phyloP scores from a whole-genome alignment of 1,140 invertebrate species.

The Drosophila persimilis region DNA sequence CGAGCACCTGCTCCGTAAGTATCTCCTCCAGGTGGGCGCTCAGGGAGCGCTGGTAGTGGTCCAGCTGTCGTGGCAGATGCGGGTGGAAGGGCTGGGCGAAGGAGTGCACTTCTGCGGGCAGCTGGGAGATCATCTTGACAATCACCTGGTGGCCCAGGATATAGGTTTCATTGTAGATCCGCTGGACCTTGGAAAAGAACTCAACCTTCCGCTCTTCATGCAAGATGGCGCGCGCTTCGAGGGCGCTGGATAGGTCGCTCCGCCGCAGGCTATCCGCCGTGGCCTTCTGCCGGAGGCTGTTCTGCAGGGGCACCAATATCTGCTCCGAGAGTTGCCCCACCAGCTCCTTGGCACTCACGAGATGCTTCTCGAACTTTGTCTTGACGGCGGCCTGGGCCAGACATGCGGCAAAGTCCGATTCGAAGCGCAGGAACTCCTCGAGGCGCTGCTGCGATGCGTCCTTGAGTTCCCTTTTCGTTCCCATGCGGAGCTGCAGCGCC shows the following conservation, averaged over 20 bases:
- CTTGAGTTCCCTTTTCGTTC: not conserved
- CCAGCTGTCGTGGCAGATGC: slow-evolving; percentile 90
- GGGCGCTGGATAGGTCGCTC: not conserved
- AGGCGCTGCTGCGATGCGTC: slow-evolving; percentile 92
- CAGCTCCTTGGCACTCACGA: slow-evolving; percentile 94
- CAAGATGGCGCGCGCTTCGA: not conserved
- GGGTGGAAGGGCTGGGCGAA: slow-evolving; percentile 93
- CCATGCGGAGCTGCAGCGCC: slow-evolving; percentile 89
- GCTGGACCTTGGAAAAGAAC: slow-evolving; percentile 95
- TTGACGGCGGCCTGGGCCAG: slow-evolving; percentile 98
- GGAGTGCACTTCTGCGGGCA: slow-evolving; percentile 95
- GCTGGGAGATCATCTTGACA: slow-evolving; percentile 95
- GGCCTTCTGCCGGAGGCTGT: slow-evolving; percentile 5
- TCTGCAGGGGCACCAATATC: slow-evolving; percentile 3
- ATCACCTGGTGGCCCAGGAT: slow-evolving; percentile 93
- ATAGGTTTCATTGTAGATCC: slow-evolving; percentile 96
- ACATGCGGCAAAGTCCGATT: slow-evolving; percentile 98
- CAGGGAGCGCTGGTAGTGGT: slow-evolving; percentile 96
- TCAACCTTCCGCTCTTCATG: slow-evolving; percentile 88
- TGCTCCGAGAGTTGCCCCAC: slow-evolving; percentile 84
- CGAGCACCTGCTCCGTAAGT: slow-evolving; percentile 92
- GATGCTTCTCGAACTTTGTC: slow-evolving; percentile 99
- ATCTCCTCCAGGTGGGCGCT: slow-evolving; percentile 95
- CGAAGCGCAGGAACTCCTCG: slow-evolving; percentile 98
- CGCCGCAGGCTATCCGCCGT: not conserved